phyloP scores from a whole-genome alignment of 2,113 vertebrate genomes.

The Neofelis nebulosa region DNA sequence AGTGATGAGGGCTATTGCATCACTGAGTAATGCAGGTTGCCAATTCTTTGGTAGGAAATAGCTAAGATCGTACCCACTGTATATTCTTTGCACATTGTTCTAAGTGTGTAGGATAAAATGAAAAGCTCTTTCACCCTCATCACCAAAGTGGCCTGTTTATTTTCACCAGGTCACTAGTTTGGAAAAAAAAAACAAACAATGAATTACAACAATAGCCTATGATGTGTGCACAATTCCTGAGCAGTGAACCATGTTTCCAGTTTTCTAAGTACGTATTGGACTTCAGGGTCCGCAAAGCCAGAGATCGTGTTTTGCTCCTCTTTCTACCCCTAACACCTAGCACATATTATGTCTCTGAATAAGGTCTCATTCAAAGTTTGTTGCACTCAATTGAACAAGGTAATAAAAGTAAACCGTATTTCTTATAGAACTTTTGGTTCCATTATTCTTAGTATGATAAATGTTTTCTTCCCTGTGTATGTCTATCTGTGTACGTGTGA shows the following conservation, averaged over 20 bases:
- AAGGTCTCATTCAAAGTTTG: not conserved
- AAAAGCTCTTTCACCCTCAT: not conserved
- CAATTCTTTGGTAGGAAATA: not conserved
- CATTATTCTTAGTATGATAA: not conserved
- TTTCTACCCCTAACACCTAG: not conserved
- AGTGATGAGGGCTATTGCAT: not conserved
- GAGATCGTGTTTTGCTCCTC: not conserved
- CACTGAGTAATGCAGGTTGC: not conserved
- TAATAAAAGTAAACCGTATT: not conserved
- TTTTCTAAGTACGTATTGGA: not conserved
- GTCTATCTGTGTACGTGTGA: not conserved
- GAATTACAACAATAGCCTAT: not conserved
- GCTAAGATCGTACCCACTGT: not conserved
- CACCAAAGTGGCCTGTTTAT: not conserved
- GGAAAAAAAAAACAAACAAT: not conserved
- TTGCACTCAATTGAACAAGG: not conserved
- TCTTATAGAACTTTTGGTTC: not conserved
- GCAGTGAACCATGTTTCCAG: not conserved
- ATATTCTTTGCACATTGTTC: not conserved
- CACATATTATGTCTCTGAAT: not conserved
- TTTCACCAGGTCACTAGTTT: not conserved
- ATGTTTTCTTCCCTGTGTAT: not conserved
- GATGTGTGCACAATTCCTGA: not conserved
- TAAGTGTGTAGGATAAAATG: not conserved
- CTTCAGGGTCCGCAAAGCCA: not conserved